Percentiles rank a stretch among this genome's conserved stretches.
Evolutionary conservation across 2,797 vertebrate genomes (phyloP).

Genomic region (Urocyon cinereoargenteus): DNA sequence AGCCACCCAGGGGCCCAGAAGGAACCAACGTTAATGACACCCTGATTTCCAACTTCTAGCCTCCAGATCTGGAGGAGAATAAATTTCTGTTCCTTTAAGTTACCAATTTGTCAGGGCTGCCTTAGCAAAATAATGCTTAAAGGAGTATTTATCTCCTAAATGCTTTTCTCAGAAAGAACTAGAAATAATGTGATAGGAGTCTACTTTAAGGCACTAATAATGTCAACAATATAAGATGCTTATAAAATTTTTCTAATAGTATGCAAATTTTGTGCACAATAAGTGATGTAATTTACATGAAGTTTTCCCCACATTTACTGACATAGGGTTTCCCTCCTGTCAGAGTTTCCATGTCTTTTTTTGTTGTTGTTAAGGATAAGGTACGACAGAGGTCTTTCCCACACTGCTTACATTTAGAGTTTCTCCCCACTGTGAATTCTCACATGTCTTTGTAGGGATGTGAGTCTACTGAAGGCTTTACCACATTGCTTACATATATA

Average conservation of each 20-base stretch:
- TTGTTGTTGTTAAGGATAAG: not conserved
- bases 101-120: not conserved
- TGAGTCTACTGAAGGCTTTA: not conserved
- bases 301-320: not conserved
- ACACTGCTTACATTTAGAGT: not conserved
- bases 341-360: not conserved
- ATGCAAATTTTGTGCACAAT: not conserved
- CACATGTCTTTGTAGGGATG: not conserved
- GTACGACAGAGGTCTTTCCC: not conserved
- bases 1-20: too few relatives aligned
- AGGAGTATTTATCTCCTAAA: not conserved
- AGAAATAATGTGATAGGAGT: not conserved
- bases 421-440: not conserved
- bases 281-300: too few relatives aligned
- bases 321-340: not conserved
- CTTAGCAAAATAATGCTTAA: not conserved
- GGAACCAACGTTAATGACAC: too few relatives aligned
- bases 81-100: not conserved
- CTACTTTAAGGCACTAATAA: not conserved
- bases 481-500: not conserved
- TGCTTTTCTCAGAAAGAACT: not conserved
- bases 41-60: too few relatives aligned
- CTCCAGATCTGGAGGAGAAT: not conserved
- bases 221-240: not conserved
- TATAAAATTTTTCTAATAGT: not conserved